Evolutionary conservation across 92 coral and sea anemone genomes (phyloP).

Genomic region (Phenganax stokvisi): DNA sequence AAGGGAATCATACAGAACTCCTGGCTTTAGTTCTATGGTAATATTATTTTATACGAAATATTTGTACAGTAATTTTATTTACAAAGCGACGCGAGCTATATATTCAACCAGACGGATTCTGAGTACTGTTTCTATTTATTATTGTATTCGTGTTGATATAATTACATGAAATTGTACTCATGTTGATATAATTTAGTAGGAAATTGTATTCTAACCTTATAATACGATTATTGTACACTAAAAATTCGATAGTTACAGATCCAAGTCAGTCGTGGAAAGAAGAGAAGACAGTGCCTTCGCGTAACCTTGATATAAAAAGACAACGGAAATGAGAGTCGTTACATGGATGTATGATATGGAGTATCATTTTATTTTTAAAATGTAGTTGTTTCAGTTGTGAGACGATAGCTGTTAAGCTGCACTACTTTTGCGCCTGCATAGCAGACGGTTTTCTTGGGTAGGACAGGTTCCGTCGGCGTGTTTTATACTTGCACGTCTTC

Average conservation of each 20-base stretch:
- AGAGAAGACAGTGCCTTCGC: slow-evolving; percentile 88
- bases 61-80: slow-evolving; percentile 6
- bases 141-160: not conserved
- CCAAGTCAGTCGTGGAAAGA: slow-evolving; percentile 53
- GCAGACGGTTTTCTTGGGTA: no score
- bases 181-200: not conserved
- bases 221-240: not conserved
- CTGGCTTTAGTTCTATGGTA: not conserved
- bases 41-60: not conserved
- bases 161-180: not conserved
- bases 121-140: not conserved
- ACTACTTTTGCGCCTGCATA: no score
- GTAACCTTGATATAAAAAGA: slow-evolving; percentile 41
- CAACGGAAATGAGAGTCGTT: not conserved
- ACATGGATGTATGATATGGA: not conserved
- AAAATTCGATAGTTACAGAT: not conserved
- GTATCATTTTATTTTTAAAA: no score
- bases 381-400: no score
- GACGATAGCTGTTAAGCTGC: no score
- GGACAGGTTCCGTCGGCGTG: no score
- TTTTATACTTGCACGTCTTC: no score
- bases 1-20: not conserved
- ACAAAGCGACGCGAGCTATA: slow-evolving; percentile 22
- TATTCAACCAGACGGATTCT: not conserved
- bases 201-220: not conserved